Evolutionary conservation across 2,888 invertebrate genomes (phyloP).

Genomic region (Drosophila dives): DNA sequence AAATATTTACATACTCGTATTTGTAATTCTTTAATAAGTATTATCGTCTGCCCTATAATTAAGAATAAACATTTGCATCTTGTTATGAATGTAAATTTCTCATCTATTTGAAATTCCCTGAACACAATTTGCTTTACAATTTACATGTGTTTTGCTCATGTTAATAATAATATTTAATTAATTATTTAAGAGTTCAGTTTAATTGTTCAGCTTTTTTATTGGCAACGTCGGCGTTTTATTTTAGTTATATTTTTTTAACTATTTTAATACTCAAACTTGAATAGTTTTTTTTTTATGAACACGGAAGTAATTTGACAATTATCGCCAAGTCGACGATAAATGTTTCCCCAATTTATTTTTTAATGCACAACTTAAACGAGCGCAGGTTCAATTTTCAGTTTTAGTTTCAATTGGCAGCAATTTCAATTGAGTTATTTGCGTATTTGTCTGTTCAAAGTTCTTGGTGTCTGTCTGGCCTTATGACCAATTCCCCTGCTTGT

Average conservation of each 20-base stretch:
- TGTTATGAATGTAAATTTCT: background rate
- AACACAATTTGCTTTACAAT: background rate
- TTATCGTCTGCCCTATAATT: constrained; percentile 21
- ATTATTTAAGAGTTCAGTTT: background rate
- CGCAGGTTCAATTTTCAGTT: constrained; percentile 31
- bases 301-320: constrained; percentile 32
- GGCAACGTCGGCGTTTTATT: background rate
- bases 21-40: background rate
- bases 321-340: constrained; percentile 47
- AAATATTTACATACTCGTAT: constrained; percentile 24
- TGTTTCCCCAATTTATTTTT: constrained; percentile 60
- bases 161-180: background rate
- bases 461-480: constrained; percentile 29
- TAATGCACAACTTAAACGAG: constrained; percentile 40
- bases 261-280: no score
- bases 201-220: background rate
- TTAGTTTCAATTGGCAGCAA: constrained; percentile 59
- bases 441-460: constrained; percentile 58
- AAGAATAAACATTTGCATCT: constrained; percentile 17
- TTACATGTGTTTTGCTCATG: background rate
- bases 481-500: constrained; percentile 8
- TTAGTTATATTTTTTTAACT: background rate
- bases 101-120: background rate
- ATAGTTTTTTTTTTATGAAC: background rate
- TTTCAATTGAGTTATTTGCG: constrained; percentile 72